These are phyloP conservation scores for Scyliorhinus canicula DNA, from an alignment of 2,797 vertebrate genomes.

Conservation along the genomic window DNA sequence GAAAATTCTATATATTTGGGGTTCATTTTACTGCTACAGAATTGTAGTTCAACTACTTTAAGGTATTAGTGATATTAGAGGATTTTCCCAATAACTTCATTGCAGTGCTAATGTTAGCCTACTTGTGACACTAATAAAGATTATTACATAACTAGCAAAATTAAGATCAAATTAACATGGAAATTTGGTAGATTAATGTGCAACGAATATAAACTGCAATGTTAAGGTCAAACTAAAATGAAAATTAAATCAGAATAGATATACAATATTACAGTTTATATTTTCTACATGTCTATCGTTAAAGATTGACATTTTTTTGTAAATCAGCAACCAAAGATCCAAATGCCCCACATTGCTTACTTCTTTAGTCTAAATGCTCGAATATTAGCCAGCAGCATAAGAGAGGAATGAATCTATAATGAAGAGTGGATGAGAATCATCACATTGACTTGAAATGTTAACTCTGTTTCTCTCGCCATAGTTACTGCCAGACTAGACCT, in stretches of 20 bases:
- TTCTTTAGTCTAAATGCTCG: background rate
- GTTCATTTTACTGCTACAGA: background rate
- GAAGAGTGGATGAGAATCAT: too few relatives aligned
- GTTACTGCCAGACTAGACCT: too few relatives aligned
- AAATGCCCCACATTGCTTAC: background rate
- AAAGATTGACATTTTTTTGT: background rate
- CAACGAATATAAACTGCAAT: background rate
- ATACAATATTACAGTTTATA: background rate
- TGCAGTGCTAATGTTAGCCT: too few relatives aligned
- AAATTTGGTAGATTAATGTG: background rate
- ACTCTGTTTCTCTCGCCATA: too few relatives aligned
- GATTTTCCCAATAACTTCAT: too few relatives aligned
- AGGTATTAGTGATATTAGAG: background rate
- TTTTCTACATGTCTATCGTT: background rate
- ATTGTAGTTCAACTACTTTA: background rate
- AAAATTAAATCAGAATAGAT: background rate
- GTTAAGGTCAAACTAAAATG: background rate
- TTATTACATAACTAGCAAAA: too few relatives aligned
- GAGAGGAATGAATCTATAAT: background rate
- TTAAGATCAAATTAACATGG: too few relatives aligned
- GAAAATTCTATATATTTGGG: background rate
- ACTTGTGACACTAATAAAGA: too few relatives aligned
- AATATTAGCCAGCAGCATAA: background rate
- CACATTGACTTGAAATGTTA: too few relatives aligned
- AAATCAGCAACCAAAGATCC: background rate